phyloP scores from a whole-genome alignment of 2,888 invertebrate species.

The Megalurothrips usitatus region DNA sequence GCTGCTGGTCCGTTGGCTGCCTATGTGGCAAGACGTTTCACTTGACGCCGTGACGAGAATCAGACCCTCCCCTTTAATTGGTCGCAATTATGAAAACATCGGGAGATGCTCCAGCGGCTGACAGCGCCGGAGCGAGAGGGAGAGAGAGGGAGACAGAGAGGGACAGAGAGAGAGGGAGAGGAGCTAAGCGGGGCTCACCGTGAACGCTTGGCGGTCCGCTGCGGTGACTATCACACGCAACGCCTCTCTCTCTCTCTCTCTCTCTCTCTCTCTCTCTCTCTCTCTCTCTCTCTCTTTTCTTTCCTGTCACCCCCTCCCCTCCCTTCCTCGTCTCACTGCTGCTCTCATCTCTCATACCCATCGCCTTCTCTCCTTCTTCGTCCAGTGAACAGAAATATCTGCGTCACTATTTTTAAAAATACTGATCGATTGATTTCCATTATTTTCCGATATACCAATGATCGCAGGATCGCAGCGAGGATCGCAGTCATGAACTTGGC shows the following conservation, averaged over 20 bases:
- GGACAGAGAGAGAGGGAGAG: too few relatives aligned
- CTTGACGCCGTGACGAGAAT: slow-evolving; percentile 24
- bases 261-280: neutral
- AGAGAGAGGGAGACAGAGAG: too few relatives aligned
- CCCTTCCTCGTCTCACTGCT: neutral
- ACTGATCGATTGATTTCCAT: too few relatives aligned
- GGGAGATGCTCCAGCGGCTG: slow-evolving; percentile 23
- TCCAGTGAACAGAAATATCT: too few relatives aligned
- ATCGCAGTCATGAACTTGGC: too few relatives aligned
- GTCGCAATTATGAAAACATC: slow-evolving; percentile 23
- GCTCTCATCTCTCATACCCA: neutral
- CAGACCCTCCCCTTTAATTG: slow-evolving; percentile 20
- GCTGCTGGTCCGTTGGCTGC: neutral
- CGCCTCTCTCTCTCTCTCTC: neutral
- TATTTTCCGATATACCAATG: too few relatives aligned
- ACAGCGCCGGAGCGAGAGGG: neutral
- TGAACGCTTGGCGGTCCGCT: too few relatives aligned
- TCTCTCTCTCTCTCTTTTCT: neutral
- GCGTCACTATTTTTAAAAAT: too few relatives aligned
- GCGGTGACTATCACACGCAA: slow-evolving; percentile 6
- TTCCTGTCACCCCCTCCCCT: neutral
- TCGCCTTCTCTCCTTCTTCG: too few relatives aligned
- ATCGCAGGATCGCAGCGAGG: too few relatives aligned
- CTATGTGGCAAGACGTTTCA: slow-evolving; percentile 14
- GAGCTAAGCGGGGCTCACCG: too few relatives aligned